Evolutionary conservation across 2,797 vertebrate species (phyloP), one percentile per base, ranked within the genome.

Genomic region (Numenius phaeopus): DNA sequence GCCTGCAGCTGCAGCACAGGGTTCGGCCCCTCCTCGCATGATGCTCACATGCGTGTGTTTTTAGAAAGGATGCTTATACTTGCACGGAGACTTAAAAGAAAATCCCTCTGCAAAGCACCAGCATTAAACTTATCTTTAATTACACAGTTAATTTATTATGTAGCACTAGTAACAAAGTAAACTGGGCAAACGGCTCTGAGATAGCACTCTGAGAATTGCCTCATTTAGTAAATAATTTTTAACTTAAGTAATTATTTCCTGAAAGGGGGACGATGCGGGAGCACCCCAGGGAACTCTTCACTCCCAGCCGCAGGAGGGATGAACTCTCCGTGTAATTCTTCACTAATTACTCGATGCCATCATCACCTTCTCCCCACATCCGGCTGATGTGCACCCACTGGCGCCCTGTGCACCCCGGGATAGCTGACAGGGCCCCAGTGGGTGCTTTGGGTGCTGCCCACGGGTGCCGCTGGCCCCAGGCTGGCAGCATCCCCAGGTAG

Each of bases 161-260:
- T 92, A 77, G 90, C 87, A 77, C 64, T 79, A 47, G 87, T 61
- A 91, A 87, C 94, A 97, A 84, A 87, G 89, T 22, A 40, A 97
- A 89, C 69, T 17, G 30, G 89, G 83, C 89, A 87, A 97, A 91
- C 49, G 27, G 95, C 94, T 94, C 70, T 12, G 21, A 95, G 96
- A 93, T 78, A 95, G 57, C 94, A 82, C 73, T 64, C 82, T 15
- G 81, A 90, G 94, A 97, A 97, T 80, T 69, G 94, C 96, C 96
- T 98, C 97, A 92, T 98, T 98, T 97, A 91, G 94, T 96, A 98
- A 98, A 98, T 97, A 97, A 98, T 98, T 98, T 97, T 97, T 90
- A 83, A 96, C 42, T 58, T 69, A 30, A 89, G 83, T 96, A 97
- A 98, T 97, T 98, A 98, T 98, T 97, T 98, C 94, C 89, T 77